Evolutionary conservation across 2,113 vertebrate species (phyloP).

Genomic region (Calcarius ornatus): DNA sequence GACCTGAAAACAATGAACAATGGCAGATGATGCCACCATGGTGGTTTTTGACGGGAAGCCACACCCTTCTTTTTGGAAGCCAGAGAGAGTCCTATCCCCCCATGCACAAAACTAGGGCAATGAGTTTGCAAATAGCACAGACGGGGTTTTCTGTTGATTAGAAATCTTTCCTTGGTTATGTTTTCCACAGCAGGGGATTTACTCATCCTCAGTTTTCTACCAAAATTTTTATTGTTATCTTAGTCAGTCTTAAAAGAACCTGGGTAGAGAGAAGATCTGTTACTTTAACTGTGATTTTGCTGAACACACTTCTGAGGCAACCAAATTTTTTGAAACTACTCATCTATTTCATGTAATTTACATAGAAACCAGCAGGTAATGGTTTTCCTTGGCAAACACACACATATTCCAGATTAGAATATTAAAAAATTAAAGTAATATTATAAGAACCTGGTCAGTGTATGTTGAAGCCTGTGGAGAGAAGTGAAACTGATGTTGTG

Average conservation of each 20-base stretch:
- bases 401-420: background rate
- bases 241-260: background rate
- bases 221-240: background rate
- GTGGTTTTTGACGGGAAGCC: background rate
- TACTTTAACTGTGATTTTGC: background rate
- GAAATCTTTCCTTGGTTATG: background rate
- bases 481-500: background rate
- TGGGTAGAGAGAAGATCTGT: background rate
- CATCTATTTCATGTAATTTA: background rate
- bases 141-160: background rate
- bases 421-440: background rate
- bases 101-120: rapidly evolving
- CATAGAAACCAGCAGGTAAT: background rate
- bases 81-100: background rate
- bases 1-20: background rate
- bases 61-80: background rate
- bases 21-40: rapidly evolving
- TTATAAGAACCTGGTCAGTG: background rate
- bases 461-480: background rate
- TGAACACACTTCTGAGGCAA: background rate
- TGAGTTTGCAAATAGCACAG: background rate
- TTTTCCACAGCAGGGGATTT: background rate
- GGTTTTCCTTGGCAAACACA: background rate
- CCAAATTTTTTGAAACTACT: background rate
- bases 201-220: background rate